These are phyloP conservation scores for Morpho deidamia DNA, from an alignment of 2,888 invertebrate species.

Conservation along the genomic window DNA sequence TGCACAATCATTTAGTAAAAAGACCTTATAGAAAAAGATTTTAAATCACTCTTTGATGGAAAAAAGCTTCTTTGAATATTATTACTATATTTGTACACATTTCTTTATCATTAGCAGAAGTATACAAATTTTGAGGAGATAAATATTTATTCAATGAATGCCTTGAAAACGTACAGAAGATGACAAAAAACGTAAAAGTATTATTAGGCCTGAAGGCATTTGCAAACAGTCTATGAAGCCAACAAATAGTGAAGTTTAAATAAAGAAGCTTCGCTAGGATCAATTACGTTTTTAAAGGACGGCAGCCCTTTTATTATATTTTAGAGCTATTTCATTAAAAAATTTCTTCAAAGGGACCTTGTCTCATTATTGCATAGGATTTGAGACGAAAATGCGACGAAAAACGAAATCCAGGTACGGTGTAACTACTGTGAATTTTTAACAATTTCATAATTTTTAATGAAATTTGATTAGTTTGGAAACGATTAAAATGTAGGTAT, in stretches of 20 bases:
- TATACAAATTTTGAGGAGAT: no score
- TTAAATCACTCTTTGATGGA: no score
- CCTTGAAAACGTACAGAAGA: conserved; percentile 18
- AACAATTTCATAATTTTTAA: conserved; percentile 25
- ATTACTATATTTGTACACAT: no score
- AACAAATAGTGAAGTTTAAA: conserved; percentile 29
- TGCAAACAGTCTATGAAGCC: conserved; percentile 24
- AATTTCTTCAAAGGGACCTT: conserved; percentile 53
- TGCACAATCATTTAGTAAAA: no score
- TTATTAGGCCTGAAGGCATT: conserved; percentile 23
- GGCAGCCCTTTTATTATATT: conserved; percentile 51
- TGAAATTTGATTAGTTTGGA: conserved; percentile 28
- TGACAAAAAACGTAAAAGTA: conserved; percentile 21
- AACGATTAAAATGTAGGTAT: conserved; percentile 6
- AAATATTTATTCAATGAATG: not conserved
- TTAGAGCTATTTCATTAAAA: conserved; percentile 62
- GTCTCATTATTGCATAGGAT: conserved; percentile 63
- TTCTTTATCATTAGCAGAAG: no score
- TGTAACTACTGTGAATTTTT: conserved; percentile 37
- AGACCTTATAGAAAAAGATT: no score
- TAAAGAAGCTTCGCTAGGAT: conserved; percentile 31
- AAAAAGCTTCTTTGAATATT: no score
- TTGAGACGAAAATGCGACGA: conserved; percentile 49
- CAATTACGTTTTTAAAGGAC: conserved; percentile 58
- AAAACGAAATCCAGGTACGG: conserved; percentile 42